Evolutionary conservation across 2,888 invertebrate species (phyloP).

Genomic region (Pheosia tremula): DNA sequence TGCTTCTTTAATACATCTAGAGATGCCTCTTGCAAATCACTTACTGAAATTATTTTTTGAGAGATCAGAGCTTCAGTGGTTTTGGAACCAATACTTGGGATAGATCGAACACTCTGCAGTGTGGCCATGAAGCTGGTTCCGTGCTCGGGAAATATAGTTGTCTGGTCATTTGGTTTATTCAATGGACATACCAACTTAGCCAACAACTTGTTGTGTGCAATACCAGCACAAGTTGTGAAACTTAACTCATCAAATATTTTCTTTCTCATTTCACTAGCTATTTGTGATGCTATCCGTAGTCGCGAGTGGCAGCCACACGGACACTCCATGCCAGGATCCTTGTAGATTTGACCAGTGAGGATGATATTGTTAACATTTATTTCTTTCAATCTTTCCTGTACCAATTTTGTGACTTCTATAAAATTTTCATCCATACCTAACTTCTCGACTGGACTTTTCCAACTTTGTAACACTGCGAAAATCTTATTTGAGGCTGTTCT

Average conservation of each 20-base stretch:
- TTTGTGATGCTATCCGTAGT: constrained; percentile 88
- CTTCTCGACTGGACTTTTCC: constrained; percentile 90
- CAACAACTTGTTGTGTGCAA: constrained; percentile 93
- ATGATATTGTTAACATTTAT: constrained; percentile 56
- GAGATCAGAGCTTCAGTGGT: constrained; percentile 87
- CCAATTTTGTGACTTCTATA: constrained; percentile 90
- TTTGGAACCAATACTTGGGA: constrained; percentile 91
- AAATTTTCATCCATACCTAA: constrained; percentile 94
- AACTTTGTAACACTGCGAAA: constrained; percentile 88
- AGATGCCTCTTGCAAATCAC: constrained; percentile 87
- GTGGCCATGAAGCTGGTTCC: constrained; percentile 87
- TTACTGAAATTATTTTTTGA: constrained; percentile 87
- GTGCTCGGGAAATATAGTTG: constrained; percentile 89
- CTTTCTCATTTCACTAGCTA: constrained; percentile 91
- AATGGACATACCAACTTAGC: constrained; percentile 90
- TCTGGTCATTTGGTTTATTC: constrained; percentile 93
- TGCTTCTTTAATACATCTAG: constrained; percentile 85
- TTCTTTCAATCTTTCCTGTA: constrained; percentile 81
- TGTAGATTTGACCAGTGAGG: constrained; percentile 85
- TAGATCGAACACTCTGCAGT: constrained; percentile 84
- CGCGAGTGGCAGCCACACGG: constrained; percentile 90
- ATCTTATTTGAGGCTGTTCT: constrained; percentile 91
- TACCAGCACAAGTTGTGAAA: constrained; percentile 92
- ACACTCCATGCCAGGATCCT: constrained; percentile 84
- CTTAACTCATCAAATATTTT: constrained; percentile 87